These are phyloP conservation scores for Oxytorus armatus DNA, from an alignment of 2,888 invertebrate genomes.

Conservation along the genomic window DNA sequence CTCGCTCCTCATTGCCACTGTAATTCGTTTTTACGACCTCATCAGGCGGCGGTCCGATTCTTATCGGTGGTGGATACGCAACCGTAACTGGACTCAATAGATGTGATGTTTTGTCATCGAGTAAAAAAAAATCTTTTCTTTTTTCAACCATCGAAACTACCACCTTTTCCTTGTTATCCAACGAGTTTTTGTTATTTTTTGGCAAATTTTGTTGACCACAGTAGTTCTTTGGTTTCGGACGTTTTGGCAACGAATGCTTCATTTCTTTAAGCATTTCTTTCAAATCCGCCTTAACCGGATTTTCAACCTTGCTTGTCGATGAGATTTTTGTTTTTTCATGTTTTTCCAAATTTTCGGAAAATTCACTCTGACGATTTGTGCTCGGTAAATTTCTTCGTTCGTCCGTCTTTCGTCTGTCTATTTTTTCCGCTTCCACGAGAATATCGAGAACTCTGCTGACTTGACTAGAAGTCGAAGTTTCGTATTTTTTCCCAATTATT, in stretches of 20 bases:
- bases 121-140: conserved; percentile 28
- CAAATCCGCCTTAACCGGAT: conserved; percentile 82
- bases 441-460: conserved; percentile 78
- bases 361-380: conserved; percentile 42
- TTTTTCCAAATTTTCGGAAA: conserved; percentile 5
- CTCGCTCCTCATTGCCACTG: conserved; percentile 53
- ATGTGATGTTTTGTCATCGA: conserved; percentile 18
- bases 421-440: conserved; percentile 76
- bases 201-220: conserved; percentile 34
- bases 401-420: conserved; percentile 66
- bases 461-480: conserved; percentile 73
- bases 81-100: conserved; percentile 52
- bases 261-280: conserved; percentile 91
- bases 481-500: conserved; percentile 56
- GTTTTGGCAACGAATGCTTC: conserved; percentile 90
- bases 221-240: conserved; percentile 83
- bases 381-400: conserved; percentile 26
- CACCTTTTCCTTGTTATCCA: conserved; percentile 3
- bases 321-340: conserved; percentile 17
- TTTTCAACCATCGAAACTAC: conserved; percentile 16
- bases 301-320: conserved; percentile 66
- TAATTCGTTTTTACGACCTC: background rate
- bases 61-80: conserved; percentile 63
- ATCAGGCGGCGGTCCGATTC: conserved; percentile 50
- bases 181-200: conserved; percentile 1